A percentile compares a stretch with the other conserved stretches of the same genome.
Conservation (phyloP, 2,113 vertebrate genomes). For the Cephalopholis sonnerati region DNA sequence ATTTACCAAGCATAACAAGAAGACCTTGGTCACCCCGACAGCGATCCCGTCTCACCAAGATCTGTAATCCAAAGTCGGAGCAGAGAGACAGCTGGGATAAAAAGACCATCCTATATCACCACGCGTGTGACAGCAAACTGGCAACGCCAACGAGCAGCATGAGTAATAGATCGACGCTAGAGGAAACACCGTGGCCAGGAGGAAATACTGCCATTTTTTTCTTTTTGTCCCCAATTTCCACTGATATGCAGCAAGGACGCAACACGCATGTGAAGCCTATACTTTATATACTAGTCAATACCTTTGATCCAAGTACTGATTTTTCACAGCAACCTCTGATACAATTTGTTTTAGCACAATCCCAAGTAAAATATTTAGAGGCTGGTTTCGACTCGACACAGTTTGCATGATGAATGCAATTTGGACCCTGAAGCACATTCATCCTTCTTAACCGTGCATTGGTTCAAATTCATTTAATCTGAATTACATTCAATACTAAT, state of each 20-base stretch:
- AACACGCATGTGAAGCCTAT: background rate
- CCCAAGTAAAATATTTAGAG: constrained; percentile 14
- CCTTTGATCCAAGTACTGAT: background rate
- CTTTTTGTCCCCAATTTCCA: background rate
- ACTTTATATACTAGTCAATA: constrained; percentile 1
- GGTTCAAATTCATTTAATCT: constrained; percentile 45
- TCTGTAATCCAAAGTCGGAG: constrained; percentile 27
- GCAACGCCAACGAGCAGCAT: constrained; percentile 39
- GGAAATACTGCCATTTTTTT: background rate
- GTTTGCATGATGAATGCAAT: constrained; percentile 29
- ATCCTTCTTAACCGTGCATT: constrained; percentile 23
- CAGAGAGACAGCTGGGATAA: constrained; percentile 32
- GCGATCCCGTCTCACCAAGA: background rate
- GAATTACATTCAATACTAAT: constrained; percentile 35
- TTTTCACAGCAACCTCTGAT: constrained; percentile 10
- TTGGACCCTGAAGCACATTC: constrained; percentile 30
- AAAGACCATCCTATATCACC: constrained; percentile 50
- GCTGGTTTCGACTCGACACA: background rate
- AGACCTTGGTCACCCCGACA: constrained; percentile 5
- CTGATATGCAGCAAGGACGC: constrained; percentile 2
- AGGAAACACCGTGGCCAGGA: constrained; percentile 18
- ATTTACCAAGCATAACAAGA: constrained; percentile 15
- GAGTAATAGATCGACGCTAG: constrained; percentile 44
- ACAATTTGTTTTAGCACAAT: constrained; percentile 12
- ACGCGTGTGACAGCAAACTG: constrained; percentile 41